Base-by-base conservation (phyloP, 2,113 vertebrate genomes). In the Crotalus helleri region DNA sequence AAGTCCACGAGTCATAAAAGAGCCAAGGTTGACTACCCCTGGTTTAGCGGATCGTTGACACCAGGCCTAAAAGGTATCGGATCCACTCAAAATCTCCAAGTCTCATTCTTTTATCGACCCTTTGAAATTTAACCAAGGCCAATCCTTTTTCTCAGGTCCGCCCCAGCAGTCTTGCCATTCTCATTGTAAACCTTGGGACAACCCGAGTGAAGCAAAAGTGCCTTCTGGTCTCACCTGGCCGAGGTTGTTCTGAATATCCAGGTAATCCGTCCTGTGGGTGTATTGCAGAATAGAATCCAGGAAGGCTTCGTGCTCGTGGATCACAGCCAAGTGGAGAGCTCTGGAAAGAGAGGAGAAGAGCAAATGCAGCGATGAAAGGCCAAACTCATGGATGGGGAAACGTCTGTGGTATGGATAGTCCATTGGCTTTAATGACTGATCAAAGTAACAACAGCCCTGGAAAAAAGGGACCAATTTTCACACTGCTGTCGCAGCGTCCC, bases 231-330 rank as follows among this genome's bases (percentile, higher is more conserved):
- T 95, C 92, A 98, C 98, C 97, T 98, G 98, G 19, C 98, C 97
- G 74, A 98, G 94, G 94, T 98, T 97, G n/a, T 98, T 98, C 96
- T 98, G 98, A 57, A 98, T 96, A 92, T 98, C 97, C 89, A 98
- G 95, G 95, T 98, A 98, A 6, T 97, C 97, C 0, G 96, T 98
- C 55, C 96, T 97, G 0, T 92, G 96, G 0, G 97, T 95, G 29
- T 97, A 97, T 49, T 96, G 95, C 11, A 98, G 94, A 54, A 98
- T 96, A 91, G 97, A 97, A 59, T 98, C 97, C 90, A 98, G 95
- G 88, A 98, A 97, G 1, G 95, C 94, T 86, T 97, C 97, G 0
- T 98, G 97, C 94, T 98, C 98, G 51, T 98, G 98, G 90, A 98
- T 98, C 46, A 98, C 96, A 0, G 98, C 97, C 95, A 98, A 93